Percentiles rank a stretch among this genome's conserved stretches.
Conservation (phyloP, 1,140 invertebrate genomes). For the Diplogasteroides magnus region DNA sequence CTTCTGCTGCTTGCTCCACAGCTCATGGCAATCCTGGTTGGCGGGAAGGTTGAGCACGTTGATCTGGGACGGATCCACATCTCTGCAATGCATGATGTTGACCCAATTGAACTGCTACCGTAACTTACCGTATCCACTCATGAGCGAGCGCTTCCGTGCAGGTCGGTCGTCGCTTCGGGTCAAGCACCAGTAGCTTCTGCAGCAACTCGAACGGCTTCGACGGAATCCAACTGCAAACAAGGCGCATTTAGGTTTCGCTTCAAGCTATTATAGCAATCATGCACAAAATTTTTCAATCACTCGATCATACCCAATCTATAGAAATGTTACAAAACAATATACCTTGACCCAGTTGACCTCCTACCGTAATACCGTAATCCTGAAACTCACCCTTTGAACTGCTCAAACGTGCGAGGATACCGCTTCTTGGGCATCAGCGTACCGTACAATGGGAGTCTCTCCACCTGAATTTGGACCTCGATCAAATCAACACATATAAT, state of each 20-base stretch:
- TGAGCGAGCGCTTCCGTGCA: constrained; percentile 88
- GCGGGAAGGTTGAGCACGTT: constrained; percentile 69
- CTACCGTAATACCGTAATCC: constrained; percentile 8
- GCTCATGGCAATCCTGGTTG: constrained; percentile 97
- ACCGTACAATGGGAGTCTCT: constrained; percentile 74
- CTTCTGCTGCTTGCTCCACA: constrained; percentile 78
- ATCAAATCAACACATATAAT: no score
- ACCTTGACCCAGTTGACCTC: neutral
- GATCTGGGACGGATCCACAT: constrained; percentile 75
- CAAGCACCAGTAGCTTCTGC: constrained; percentile 91
- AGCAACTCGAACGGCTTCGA: constrained; percentile 79
- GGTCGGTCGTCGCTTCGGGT: constrained; percentile 85
- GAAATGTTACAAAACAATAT: constrained; percentile 3
- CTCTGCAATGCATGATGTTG: no score
- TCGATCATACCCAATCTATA: constrained; percentile 2
- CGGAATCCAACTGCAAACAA: constrained; percentile 70
- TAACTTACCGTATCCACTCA: no score
- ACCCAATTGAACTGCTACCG: no score
- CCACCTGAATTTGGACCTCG: no score
- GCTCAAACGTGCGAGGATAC: constrained; percentile 76
- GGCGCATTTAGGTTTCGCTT: no score
- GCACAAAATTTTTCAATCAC: constrained; percentile 12
- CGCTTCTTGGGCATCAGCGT: constrained; percentile 84
- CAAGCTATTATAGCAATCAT: no score
- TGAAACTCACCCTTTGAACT: constrained; percentile 60